Evolutionary conservation across 2,113 vertebrate species (phyloP).

Genomic region (Cololabis saira): DNA sequence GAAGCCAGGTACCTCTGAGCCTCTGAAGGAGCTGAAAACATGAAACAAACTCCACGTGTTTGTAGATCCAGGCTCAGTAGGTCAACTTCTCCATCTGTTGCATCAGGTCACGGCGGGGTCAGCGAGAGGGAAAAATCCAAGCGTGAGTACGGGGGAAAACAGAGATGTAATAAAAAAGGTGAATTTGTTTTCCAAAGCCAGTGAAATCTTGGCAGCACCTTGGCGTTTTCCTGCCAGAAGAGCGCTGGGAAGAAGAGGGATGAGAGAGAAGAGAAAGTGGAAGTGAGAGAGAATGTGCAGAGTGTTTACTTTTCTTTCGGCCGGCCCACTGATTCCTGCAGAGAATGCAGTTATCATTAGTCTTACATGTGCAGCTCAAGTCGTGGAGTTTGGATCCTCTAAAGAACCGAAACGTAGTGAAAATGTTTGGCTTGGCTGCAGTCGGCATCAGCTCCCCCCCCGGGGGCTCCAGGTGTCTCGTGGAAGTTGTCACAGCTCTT

Average conservation of each 20-base stretch:
- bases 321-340: not conserved
- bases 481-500: not conserved
- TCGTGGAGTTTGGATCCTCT: not conserved
- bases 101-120: not conserved
- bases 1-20: no score
- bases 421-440: no score
- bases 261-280: slow-evolving; percentile 20
- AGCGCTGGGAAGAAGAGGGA: slow-evolving; percentile 61
- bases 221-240: slow-evolving; percentile 60
- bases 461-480: not conserved
- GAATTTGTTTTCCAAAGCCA: slow-evolving; percentile 74
- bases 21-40: no score
- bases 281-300: slow-evolving; percentile 44
- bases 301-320: slow-evolving; percentile 18
- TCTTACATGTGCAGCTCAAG: not conserved
- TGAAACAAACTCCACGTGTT: no score
- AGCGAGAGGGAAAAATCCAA: slow-evolving; percentile 49
- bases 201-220: slow-evolving; percentile 78
- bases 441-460: no score
- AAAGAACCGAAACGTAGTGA: not conserved
- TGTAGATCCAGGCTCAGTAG: no score
- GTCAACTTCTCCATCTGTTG: no score
- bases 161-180: slow-evolving; percentile 34
- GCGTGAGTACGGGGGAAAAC: slow-evolving; percentile 24
- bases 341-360: slow-evolving; percentile 15